Conservation (phyloP, 2,797 vertebrate genomes). For the Forpus xanthops region DNA sequence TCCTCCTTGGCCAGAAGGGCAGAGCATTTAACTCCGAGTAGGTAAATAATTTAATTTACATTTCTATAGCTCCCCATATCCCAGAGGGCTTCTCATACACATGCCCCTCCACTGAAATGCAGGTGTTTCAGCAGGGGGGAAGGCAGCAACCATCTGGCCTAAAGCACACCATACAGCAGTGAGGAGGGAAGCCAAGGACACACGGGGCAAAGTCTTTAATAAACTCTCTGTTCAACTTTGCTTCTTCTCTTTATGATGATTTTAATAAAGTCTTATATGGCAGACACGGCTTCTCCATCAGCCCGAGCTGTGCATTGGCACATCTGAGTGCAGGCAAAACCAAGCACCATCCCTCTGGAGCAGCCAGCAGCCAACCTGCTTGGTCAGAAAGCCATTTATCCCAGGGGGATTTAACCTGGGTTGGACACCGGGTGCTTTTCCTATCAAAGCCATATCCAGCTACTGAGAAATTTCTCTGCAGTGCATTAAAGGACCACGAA, state of each 20-base stretch:
- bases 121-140: slow-evolving; percentile 26
- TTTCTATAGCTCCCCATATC: slow-evolving; percentile 41
- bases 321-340: accelerated
- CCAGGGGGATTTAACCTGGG: neutral
- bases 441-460: accelerated
- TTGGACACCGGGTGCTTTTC: accelerated
- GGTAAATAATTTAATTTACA: slow-evolving; percentile 60
- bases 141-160: slow-evolving; percentile 34
- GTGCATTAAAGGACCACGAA: neutral
- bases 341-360: neutral
- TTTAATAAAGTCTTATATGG: neutral
- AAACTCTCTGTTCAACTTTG: neutral
- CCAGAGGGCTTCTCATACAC: slow-evolving; percentile 22
- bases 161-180: neutral
- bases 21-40: slow-evolving; percentile 10
- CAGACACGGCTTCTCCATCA: neutral
- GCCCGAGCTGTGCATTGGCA: accelerated
- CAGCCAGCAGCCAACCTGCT: neutral
- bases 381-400: neutral
- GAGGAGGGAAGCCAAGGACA: slow-evolving; percentile 39
- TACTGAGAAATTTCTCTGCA: neutral
- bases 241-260: neutral
- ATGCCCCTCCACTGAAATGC: slow-evolving; percentile 8
- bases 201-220: neutral
- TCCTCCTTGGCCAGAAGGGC: slow-evolving; percentile 59